Evolutionary conservation across 1,140 invertebrate genomes (phyloP).

Genomic region (Pseudachorutes palmiensis): DNA sequence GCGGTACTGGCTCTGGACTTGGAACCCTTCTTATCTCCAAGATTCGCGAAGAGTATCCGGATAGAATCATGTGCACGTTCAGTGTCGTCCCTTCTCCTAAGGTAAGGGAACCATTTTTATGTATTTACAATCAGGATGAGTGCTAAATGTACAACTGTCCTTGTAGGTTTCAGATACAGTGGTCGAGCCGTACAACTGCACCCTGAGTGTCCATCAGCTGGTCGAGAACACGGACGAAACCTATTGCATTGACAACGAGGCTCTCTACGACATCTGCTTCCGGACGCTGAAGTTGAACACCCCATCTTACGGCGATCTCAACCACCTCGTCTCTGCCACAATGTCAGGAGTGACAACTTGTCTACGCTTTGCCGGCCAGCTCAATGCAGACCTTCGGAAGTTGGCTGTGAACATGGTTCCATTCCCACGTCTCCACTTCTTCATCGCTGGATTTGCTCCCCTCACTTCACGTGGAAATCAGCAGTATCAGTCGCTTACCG

Average conservation of each 20-base stretch:
- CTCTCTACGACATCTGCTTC: slow-evolving; percentile 71
- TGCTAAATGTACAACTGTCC: background rate
- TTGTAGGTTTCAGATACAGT: slow-evolving; percentile 65
- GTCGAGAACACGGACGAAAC: slow-evolving; percentile 70
- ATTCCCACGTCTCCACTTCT: slow-evolving; percentile 92
- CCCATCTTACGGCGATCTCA: slow-evolving; percentile 58
- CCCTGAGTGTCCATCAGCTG: slow-evolving; percentile 60
- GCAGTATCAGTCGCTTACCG: slow-evolving; percentile 74
- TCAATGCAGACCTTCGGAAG: slow-evolving; percentile 86
- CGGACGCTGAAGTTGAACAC: slow-evolving; percentile 60
- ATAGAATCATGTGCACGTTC: slow-evolving; percentile 87
- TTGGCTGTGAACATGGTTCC: slow-evolving; percentile 98
- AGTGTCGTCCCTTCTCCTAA: slow-evolving; percentile 85
- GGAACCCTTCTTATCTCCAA: slow-evolving; percentile 77
- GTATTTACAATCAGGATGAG: slow-evolving; percentile 31
- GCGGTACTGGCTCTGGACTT: slow-evolving; percentile 80
- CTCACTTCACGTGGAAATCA: slow-evolving; percentile 77
- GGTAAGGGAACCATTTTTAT: slow-evolving; percentile 52
- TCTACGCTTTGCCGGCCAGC: slow-evolving; percentile 64
- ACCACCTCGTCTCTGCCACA: slow-evolving; percentile 52
- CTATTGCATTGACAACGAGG: slow-evolving; percentile 75
- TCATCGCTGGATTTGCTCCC: slow-evolving; percentile 92
- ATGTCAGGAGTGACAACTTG: slow-evolving; percentile 72
- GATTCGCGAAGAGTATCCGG: slow-evolving; percentile 79
- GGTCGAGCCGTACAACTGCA: slow-evolving; percentile 69